Base-by-base conservation (phyloP, 2,888 invertebrate genomes). In the Acheta domesticus region DNA sequence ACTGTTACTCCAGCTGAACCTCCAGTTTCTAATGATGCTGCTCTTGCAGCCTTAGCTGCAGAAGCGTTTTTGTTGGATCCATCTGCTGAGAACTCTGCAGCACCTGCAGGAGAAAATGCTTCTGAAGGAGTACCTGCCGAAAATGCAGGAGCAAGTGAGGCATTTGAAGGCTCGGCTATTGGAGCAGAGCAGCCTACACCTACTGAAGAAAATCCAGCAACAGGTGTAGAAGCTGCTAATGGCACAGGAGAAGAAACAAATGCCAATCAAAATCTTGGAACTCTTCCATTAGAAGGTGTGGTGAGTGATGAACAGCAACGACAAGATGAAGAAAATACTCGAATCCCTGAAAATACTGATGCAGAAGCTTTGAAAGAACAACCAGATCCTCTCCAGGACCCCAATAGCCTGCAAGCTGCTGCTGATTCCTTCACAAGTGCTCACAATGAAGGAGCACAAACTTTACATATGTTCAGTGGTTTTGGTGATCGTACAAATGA, bases 41-140 rank as follows among this genome's bases (percentile, higher is more conserved):
- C 91, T 2, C 84, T 91, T 16, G 91, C 91, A n/a, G 91, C 91
- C 8, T 84, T 91, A 23, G 91, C 91, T 12, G 91, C 91, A 1
- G 91, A 91, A 84, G 90, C 91, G 48, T 91, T 91, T 5, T 85
- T 91, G 4, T 89, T 91, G 74, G 90, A 90, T 83, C 89, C 90
- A 0, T n/a, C 62, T 19, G 14, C 62, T 62, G 62, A 62, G 62
- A 62, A 62, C n/a, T 62, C 62, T 0, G 12, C 14, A 19, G 62
- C 62, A 62, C 62, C 62, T 62, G 62, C 62, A 14, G n/a, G 16
- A 19, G 62, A 62, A 62, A 36, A 8, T 5, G 36, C 36, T 36
- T 8, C 36, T 36, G 36, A 36, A 36, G 36, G 36, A 36, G n/a
- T n/a, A n/a, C 62, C 62, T 62, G 1, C 62, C 16, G 62, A 62